Percentiles rank a stretch among this genome's conserved stretches.
These are phyloP conservation scores for Channa striata DNA, from an alignment of 2,797 vertebrate genomes.

Conservation along the genomic window DNA sequence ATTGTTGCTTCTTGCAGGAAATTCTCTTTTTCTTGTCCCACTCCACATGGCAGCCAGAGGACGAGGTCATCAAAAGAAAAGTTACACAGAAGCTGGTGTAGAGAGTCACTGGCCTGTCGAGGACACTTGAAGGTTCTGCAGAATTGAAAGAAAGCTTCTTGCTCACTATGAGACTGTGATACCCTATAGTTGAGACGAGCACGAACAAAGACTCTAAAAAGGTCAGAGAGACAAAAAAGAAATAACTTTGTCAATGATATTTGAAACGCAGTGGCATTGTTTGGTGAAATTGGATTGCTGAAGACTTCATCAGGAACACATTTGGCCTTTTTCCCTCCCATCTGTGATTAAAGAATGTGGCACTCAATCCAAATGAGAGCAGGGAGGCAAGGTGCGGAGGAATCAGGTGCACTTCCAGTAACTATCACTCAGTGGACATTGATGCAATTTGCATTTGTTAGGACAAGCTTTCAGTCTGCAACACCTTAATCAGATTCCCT, in stretches of 20 bases:
- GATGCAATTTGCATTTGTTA: slow-evolving; percentile 32
- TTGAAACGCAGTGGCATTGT: slow-evolving; percentile 15
- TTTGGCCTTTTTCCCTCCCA: slow-evolving; percentile 8
- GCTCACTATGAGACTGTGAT: background rate
- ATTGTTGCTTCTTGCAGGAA: background rate
- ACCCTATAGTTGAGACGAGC: background rate
- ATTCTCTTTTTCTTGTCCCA: background rate
- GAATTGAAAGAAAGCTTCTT: slow-evolving; percentile 13
- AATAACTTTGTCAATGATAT: slow-evolving; percentile 25
- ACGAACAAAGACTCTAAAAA: slow-evolving; percentile 16
- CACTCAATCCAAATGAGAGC: background rate
- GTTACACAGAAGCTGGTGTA: background rate
- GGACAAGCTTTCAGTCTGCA: slow-evolving; percentile 4
- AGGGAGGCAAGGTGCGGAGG: background rate
- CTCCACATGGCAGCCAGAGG: slow-evolving; percentile 13
- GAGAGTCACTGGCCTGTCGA: slow-evolving; percentile 7
- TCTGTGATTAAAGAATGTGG: slow-evolving; percentile 13
- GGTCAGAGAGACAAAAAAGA: slow-evolving; percentile 19
- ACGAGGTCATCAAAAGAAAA: slow-evolving; percentile 24
- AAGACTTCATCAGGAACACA: slow-evolving; percentile 16
- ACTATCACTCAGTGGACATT: slow-evolving; percentile 1
- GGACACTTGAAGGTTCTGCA: slow-evolving; percentile 31
- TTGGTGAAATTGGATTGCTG: slow-evolving; percentile 12
- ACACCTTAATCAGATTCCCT: slow-evolving; percentile 15
- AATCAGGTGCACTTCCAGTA: slow-evolving; percentile 7